Evolutionary conservation across 2,888 invertebrate genomes (phyloP).

Genomic region (Fragum fragum): DNA sequence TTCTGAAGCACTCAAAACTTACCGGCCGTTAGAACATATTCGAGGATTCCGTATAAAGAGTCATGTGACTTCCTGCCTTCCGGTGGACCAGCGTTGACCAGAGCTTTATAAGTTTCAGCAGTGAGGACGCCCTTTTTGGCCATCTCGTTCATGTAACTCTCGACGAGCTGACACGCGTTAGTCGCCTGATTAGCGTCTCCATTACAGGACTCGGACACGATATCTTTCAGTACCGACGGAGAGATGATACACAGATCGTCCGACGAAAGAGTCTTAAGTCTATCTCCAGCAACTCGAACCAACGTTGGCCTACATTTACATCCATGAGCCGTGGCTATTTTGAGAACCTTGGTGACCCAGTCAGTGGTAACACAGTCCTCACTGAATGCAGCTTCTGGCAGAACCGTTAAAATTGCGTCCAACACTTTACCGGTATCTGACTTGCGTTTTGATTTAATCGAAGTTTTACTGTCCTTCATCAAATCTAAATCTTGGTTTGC

Average conservation of each 20-base stretch:
- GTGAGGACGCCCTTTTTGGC: conserved; percentile 81
- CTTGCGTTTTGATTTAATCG: conserved; percentile 60
- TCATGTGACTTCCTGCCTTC: conserved; percentile 80
- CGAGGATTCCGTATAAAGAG: conserved; percentile 81
- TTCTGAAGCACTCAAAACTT: conserved; percentile 5
- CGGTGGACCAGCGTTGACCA: conserved; percentile 80
- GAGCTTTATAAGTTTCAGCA: conserved; percentile 81
- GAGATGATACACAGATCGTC: conserved; percentile 82
- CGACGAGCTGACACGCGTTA: conserved; percentile 78
- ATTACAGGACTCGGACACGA: conserved; percentile 75
- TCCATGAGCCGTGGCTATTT: conserved; percentile 73
- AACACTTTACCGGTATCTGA: conserved; percentile 72
- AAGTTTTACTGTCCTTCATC: conserved; percentile 54
- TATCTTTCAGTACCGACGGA: conserved; percentile 81
- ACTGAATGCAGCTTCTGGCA: conserved; percentile 78
- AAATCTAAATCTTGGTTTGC: conserved; percentile 50
- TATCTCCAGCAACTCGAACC: conserved; percentile 79
- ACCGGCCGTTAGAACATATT: conserved; percentile 83
- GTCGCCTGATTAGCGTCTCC: conserved; percentile 69
- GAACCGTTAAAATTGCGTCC: conserved; percentile 77
- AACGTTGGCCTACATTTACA: conserved; percentile 78
- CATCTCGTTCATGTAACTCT: conserved; percentile 83
- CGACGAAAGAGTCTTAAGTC: conserved; percentile 76
- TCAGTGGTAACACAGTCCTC: conserved; percentile 75
- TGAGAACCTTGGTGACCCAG: conserved; percentile 77